Evolutionary conservation across 2,113 vertebrate genomes (phyloP).

Genomic region (Channa argus): DNA sequence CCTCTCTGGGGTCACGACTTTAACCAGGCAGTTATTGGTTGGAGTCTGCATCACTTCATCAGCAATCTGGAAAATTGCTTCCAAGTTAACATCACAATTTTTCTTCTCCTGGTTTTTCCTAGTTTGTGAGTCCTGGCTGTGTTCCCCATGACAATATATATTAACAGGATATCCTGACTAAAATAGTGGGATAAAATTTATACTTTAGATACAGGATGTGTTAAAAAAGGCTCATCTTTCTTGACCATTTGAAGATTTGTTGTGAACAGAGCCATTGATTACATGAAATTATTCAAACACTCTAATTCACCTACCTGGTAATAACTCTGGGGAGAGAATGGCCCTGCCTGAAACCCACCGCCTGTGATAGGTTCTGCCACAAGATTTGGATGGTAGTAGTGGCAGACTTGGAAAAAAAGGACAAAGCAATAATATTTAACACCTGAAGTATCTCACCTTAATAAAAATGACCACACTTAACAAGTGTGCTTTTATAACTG

Average conservation of each 20-base stretch:
- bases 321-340: slow-evolving; percentile 71
- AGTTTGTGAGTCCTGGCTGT: slow-evolving; percentile 56
- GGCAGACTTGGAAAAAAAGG: slow-evolving; percentile 69
- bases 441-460: background rate
- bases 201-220: background rate
- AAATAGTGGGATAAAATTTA: slow-evolving; percentile 51
- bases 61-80: slow-evolving; percentile 85
- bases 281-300: background rate
- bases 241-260: background rate
- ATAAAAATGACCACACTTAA: too few relatives aligned
- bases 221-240: background rate
- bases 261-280: background rate
- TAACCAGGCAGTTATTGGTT: slow-evolving; percentile 71
- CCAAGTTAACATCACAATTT: slow-evolving; percentile 81
- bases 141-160: slow-evolving; percentile 36
- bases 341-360: slow-evolving; percentile 58
- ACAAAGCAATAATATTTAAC: slow-evolving; percentile 1
- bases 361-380: slow-evolving; percentile 42
- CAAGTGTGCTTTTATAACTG: background rate
- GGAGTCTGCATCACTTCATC: slow-evolving; percentile 81
- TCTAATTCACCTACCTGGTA: slow-evolving; percentile 72
- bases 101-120: slow-evolving; percentile 73
- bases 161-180: slow-evolving; percentile 78
- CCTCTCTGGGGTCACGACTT: slow-evolving; percentile 79
- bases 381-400: slow-evolving; percentile 64